Evolutionary conservation across 2,797 vertebrate genomes (phyloP).

Genomic region (Gymnothorax reevesii): DNA sequence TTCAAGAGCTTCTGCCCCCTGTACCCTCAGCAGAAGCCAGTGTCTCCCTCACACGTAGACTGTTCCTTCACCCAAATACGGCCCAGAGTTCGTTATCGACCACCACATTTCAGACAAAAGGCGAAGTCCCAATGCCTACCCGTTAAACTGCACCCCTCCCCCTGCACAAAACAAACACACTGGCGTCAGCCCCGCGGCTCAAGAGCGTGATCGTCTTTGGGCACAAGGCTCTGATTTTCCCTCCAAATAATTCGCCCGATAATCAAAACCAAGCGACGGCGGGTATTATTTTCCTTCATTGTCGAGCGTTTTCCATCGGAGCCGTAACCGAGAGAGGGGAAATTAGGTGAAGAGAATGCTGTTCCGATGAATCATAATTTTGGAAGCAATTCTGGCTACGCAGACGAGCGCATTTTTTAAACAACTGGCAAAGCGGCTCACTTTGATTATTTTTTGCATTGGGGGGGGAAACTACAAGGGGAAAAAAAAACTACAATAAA

Average conservation of each 20-base stretch:
- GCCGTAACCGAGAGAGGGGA: not conserved
- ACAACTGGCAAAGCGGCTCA: slow-evolving; percentile 7
- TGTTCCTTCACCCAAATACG: not conserved
- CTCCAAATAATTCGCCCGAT: not conserved
- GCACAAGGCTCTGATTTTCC: not conserved
- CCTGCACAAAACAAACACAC: not conserved
- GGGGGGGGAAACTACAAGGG: not conserved
- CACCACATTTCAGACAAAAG: not conserved
- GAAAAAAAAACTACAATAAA: slow-evolving; percentile 25
- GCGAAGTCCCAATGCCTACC: not conserved
- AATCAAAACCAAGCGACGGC: slow-evolving; percentile 4
- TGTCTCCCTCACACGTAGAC: not conserved
- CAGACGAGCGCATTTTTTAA: slow-evolving; percentile 16
- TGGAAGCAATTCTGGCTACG: slow-evolving; percentile 1
- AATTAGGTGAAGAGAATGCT: not conserved
- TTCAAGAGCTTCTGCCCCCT: no score
- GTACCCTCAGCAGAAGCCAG: not conserved
- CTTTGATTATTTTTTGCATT: slow-evolving; percentile 26
- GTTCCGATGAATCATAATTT: slow-evolving; percentile 22
- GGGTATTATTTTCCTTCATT: slow-evolving; percentile 8
- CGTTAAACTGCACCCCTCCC: no score
- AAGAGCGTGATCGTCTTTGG: not conserved
- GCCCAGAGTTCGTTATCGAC: not conserved
- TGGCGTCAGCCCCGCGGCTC: not conserved
- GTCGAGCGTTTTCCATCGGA: slow-evolving; percentile 1